Conservation (phyloP, 1,140 invertebrate genomes). For the Trachymyrmex septentrionalis region DNA sequence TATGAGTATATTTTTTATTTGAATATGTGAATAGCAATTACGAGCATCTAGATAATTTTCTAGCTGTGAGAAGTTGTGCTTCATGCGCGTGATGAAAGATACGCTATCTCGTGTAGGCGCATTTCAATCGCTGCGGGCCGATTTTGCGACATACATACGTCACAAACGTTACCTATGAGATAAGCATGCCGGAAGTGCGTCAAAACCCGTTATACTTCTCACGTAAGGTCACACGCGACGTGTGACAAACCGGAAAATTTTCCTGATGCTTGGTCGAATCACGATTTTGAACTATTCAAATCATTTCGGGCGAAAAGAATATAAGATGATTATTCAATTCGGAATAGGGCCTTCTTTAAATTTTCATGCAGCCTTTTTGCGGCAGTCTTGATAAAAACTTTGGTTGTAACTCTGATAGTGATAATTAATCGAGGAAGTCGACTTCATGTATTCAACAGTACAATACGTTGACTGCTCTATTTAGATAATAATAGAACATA, state of each 20-base stretch:
- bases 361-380: no score
- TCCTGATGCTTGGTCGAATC: not conserved
- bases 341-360: no score
- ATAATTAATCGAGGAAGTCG: no score
- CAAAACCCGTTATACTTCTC: slow-evolving; percentile 37
- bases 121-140: slow-evolving; percentile 4
- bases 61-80: not conserved
- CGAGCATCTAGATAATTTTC: not conserved
- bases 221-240: slow-evolving; percentile 6
- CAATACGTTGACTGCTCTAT: no score
- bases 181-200: slow-evolving; percentile 66
- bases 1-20: slow-evolving; percentile 4
- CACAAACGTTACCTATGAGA: slow-evolving; percentile 53
- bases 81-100: not conserved
- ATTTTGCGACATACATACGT: slow-evolving; percentile 23
- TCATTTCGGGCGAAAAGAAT: not conserved
- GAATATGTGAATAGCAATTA: not conserved
- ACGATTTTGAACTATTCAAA: not conserved
- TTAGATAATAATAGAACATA: no score
- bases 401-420: no score
- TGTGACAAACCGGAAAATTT: slow-evolving; percentile 18
- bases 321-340: no score
- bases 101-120: not conserved
- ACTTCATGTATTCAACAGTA: no score
- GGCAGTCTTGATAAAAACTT: no score